phyloP scores from a whole-genome alignment of 2,113 vertebrate genomes.

The Protobothrops flavoviridis region DNA sequence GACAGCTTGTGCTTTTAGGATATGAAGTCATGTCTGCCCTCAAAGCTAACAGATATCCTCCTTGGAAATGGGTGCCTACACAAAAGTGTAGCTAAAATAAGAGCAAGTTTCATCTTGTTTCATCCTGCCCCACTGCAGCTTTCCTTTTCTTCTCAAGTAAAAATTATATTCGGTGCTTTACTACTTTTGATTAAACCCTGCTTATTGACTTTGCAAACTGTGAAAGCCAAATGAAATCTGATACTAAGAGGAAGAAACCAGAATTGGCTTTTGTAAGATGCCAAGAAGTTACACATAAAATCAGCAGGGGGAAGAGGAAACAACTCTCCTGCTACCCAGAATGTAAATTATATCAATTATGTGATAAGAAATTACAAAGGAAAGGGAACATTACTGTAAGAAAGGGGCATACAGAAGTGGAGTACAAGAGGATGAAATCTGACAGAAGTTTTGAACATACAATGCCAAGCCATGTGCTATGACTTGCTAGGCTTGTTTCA shows the following conservation, averaged over 20 bases:
- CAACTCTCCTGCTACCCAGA: not conserved
- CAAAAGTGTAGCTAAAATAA: conserved; percentile 44
- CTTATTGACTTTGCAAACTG: conserved; percentile 12
- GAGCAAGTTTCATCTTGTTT: conserved; percentile 22
- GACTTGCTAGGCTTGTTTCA: not conserved
- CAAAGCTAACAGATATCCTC: conserved; percentile 63
- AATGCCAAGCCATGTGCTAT: not conserved
- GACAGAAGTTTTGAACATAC: not conserved
- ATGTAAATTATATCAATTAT: not conserved
- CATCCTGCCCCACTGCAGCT: not conserved
- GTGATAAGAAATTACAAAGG: not conserved
- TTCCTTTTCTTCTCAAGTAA: not conserved
- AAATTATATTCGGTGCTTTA: not conserved
- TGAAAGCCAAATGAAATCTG: not conserved
- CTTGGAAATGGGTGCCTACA: conserved; percentile 54
- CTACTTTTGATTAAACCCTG: conserved; percentile 16
- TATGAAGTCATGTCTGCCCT: conserved; percentile 70
- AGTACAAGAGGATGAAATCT: not conserved
- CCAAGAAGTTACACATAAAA: not conserved
- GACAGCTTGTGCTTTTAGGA: conserved; percentile 34
- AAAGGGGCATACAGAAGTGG: not conserved
- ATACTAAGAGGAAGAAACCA: not conserved
- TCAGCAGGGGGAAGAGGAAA: not conserved
- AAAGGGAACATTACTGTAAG: not conserved
- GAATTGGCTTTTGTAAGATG: not conserved